Evolutionary conservation across 92 coral and sea anemone species (phyloP), one percentile per base, ranked within the genome.

Genomic region (Epizoanthus stellaris): DNA sequence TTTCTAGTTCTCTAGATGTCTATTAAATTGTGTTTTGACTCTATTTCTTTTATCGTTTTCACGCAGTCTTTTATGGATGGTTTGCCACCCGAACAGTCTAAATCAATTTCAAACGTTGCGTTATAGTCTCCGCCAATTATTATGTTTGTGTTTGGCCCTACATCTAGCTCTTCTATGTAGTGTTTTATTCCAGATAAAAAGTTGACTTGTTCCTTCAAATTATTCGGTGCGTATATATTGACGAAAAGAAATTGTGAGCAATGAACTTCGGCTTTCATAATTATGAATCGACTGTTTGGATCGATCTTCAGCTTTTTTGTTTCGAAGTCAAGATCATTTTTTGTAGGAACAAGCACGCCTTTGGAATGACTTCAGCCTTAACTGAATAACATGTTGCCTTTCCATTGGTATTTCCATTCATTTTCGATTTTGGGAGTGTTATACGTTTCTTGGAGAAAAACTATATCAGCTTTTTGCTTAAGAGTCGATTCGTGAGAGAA

Each of bases 21-120:
- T 60, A 56, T 74, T 34, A 82, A 61, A 53, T 88, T 84, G 43
- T 47, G 67, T 0, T 71, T 72, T 38, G 77, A 58, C 57, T 75
- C 59, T 62, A 80, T 40, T 54, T 87, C 49, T 14, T 87, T 80
- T 19, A 80, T 42, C 0, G 57, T 66, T 62, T 72, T 87, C 15
- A 40, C 65, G 34, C 81, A 80, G 68, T 80, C 81, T 52, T 72
- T 80, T 53, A 61, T 12, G 20, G 60, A 43, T 56, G 90, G 84
- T n/a, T 74, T 87, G 25, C 87, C 90, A 25, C 90, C 86, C 4
- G 86, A 14, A 9, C 89, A 63, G 68, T 77, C 90, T 58, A 80
- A 67, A 61, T 43, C 74, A 47, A 73, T 67, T 14, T 63, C 86
- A 25, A 87, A 67, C 60, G 62, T 73, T 38, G 77, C 86, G 69